Evolutionary conservation across 2,888 invertebrate genomes (phyloP), one percentile per base, ranked within the genome.

Genomic region (Sphaeridia pumilis): DNA sequence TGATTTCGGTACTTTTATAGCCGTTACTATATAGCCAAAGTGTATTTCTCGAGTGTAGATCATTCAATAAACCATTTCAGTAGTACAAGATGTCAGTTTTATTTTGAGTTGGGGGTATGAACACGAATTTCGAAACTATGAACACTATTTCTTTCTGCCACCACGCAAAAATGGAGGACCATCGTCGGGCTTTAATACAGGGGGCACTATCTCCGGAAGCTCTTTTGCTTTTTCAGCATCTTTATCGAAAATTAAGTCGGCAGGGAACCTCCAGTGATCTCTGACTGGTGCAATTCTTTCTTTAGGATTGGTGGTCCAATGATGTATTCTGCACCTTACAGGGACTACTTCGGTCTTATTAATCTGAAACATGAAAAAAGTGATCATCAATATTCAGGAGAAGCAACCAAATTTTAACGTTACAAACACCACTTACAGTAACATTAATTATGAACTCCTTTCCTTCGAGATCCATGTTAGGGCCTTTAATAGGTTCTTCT

Each of bases 391-490:
- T 21, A 24, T 44, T 24, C 34, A 17, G 20, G 3, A 34, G 24
- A 4, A 2, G n/a, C 20, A 44, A 28, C 14, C 27, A 49, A 3
- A 22, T 49, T 34, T 14, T 24, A 31, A 43, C 35, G 24, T 50
- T 22, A 12, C 26, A 17, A 4, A 14, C 4, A 28, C 25, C 25
- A 69, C 79, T 78, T 70, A 87, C 81, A 2, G 81, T 87, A 12
- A 92, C 76, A 38, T 77, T 83, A n/a, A 86, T 75, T 66, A 74
- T 78, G 72, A 92, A 90, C 66, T 85, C 82, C 69, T 87, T 89
- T 17, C 78, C 78, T 69, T 93, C 82, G 46, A 84, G 73, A 38
- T 77, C 75, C 60, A 86, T 71, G 72, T 93, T 82, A 0, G 93
- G 93, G 0, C 93, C 93, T 52, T 74, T 75, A 57, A 93, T 89